Base-by-base conservation (phyloP, 2,797 vertebrate species). In the Crocidura indochinensis region DNA sequence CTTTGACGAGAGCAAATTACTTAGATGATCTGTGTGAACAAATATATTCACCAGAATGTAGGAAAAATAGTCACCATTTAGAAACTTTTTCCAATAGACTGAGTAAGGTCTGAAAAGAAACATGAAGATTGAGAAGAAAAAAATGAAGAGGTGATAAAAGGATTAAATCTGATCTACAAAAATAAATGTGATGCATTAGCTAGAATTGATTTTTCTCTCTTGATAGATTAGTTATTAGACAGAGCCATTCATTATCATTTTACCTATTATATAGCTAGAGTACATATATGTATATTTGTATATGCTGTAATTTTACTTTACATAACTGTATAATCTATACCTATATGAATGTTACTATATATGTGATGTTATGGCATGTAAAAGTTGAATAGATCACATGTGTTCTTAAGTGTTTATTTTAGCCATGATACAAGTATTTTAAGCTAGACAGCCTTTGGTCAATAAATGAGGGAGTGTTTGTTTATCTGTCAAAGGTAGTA, bases 391-490 rank as follows among this genome's bases (percentile, higher is more conserved):
- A 62, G 26, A 65, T 29, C 12, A 53, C 10, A 53, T 11, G 12
- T 8, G 7, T 7, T 51, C 49, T 51, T 2, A 53, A 2, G 51
- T n/a, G 51, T 15, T 53, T 53, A 53, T 71, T 9, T 1, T 2
- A 24, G 0, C 8, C 60, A 47, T 15, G 31, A 14, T 56, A 10
- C 47, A 29, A 68, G 65, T 27, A 19, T 27, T 56, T 26, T 51
- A 51, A 80, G 19, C 24, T 19, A 84, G 75, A 10, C 3, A 6
- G 4, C 5, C n/a, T 14, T 6, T 24, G 3, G 22, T 49, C 8
- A 27, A 0, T 8, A 10, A 65, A 12, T 26, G 27, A 56, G 19
- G 19, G 0, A 15, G 4, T 6, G 8, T 19, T 53, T 22, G 4
- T 22, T 10, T 24, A 60, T n/a, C 26, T 31, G 1, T 47, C 20